phyloP scores from a whole-genome alignment of 1,140 invertebrate genomes.

The Trichonephila clavata region DNA sequence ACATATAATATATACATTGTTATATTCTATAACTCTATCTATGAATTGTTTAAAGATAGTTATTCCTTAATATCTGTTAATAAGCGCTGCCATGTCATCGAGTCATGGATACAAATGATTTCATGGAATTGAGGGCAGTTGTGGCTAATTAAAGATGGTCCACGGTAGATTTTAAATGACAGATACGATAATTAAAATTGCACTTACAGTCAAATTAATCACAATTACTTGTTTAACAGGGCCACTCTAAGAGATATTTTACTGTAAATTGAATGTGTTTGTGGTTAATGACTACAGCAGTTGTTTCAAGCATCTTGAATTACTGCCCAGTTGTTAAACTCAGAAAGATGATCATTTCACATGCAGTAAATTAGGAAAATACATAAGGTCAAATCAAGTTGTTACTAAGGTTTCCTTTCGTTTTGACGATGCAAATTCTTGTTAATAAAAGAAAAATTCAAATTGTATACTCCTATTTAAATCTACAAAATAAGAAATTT shows the following conservation, averaged over 20 bases:
- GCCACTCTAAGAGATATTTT: not conserved
- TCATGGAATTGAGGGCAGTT: not conserved
- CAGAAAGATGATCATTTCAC: too few species aligned
- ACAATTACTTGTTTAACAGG: slow-evolving; percentile 11
- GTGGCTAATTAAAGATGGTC: slow-evolving; percentile 46
- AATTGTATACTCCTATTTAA: too few species aligned
- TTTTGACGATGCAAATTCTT: too few species aligned
- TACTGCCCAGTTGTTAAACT: too few species aligned
- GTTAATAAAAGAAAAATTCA: too few species aligned
- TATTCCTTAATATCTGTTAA: slow-evolving; percentile 53
- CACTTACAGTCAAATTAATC: slow-evolving; percentile 29
- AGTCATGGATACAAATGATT: slow-evolving; percentile 53
- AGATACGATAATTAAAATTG: slow-evolving; percentile 57
- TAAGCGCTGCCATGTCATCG: slow-evolving; percentile 7
- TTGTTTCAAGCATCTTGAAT: not conserved
- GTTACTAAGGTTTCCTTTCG: too few species aligned
- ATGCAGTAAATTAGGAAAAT: too few species aligned
- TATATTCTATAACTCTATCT: not conserved
- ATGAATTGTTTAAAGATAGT: not conserved
- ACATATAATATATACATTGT: not conserved
- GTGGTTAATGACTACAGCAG: not conserved
- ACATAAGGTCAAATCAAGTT: too few species aligned
- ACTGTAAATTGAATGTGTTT: not conserved
- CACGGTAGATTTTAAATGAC: slow-evolving; percentile 59
- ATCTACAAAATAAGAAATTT: too few species aligned